Evolutionary conservation across 2,888 invertebrate genomes (phyloP), one percentile per base, ranked within the genome.

Genomic region (Incurvaria masculella): DNA sequence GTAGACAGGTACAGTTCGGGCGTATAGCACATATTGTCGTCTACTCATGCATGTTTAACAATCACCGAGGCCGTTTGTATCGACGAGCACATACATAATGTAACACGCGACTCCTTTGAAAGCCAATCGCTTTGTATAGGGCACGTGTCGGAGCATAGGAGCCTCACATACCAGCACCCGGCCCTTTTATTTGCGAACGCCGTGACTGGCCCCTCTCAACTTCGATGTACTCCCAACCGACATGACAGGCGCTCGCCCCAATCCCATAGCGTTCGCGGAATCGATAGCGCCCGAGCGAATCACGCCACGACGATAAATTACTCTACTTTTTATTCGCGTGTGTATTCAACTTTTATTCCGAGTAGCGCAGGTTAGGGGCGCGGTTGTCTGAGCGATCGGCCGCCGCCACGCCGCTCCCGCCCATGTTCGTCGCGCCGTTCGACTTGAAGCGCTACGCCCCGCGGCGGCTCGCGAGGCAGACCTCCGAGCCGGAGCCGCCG

Each of bases 401-500:
- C 33, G n/a, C 19, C 33, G 19, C 23, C 2, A 27, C 44, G 27
- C 44, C 17, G 18, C 8, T 33, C 14, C 20, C 44, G 26, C 33
- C 18, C 33, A 20, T 17, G 44, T 44, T 33, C 44, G 18, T 41
- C 8, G 4, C 47, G 52, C 49, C 52, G 41, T 49, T 46, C 33
- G 45, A 51, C 46, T 21, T 40, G 38, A 21, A 43, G 43, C 38
- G 47, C 16, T 45, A 41, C 46, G 33, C 38, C 27, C 21, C 19
- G 20, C 42, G 17, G 17, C 17, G 33, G 19, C 46, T 40, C 40
- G 39, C 23, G 23, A 14, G 27, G 21, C 14, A 19, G 8, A n/a
- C n/a, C 17, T 11, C 33, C 6, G 33, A 33, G 33, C 16, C 42
- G 21, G 47, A 5, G n/a, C 44, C 48, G 62, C 74, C 67, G 11